Base-by-base conservation (phyloP, 2,113 vertebrate species). In the Sphyrna mokarran region DNA sequence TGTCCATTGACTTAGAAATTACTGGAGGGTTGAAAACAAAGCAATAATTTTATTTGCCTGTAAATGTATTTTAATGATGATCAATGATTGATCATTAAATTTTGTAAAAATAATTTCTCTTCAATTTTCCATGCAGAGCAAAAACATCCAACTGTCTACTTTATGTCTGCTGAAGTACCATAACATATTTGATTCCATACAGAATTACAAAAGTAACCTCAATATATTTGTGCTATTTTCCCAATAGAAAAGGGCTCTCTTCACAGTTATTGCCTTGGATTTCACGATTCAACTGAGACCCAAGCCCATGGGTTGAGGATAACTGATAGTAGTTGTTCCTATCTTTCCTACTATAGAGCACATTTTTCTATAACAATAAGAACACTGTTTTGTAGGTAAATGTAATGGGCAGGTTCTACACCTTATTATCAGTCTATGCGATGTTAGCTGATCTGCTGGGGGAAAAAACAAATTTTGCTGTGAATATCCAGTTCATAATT, bases 201-300 rank as follows among this genome's bases (percentile, higher is more conserved):
- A 93, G 89, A 93, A 68, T 68, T 93, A 68, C 33, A 93, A 26
- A 61, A 93, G 63, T 93, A 68, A 93, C 89, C 89, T 68, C 58
- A 68, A 93, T 93, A 66, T 93, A 93, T 18, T 93, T 68, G 61
- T 66, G 33, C 61, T 68, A 93, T 9, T 93, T 68, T 93, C 89
- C 61, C 14, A 68, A 93, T 37, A 37, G 61, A 93, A 93, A 8
- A n/a, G 6, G 7, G 33, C n/a, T 68, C 68, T 33, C 61, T 66
- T 93, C 33, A 63, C 33, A 91, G 58, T 91, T 91, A 58, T 61
- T 37, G 29, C 89, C 89, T 58, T 91, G 9, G 58, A 90, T 54
- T 93, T 93, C 58, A 93, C 22, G 61, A 63, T 68, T 93, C 33
- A 93, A n/a, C 33, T 68, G 89, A 93, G 61, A 93, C 89, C 61